Percentiles rank a stretch among this genome's conserved stretches.
These are phyloP conservation scores for Cydia amplana DNA, from an alignment of 1,140 invertebrate genomes.

Conservation along the genomic window DNA sequence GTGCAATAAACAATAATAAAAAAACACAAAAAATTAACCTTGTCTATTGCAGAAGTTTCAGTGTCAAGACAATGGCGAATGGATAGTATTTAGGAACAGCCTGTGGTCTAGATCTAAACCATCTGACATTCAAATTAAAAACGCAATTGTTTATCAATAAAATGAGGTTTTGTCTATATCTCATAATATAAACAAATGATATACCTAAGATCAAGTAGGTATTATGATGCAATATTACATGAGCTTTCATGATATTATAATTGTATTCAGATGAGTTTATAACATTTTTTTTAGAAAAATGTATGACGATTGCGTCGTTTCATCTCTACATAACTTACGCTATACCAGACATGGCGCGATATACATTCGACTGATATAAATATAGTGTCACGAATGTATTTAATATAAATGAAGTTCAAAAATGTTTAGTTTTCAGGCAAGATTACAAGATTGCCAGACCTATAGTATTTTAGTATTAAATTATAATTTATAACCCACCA, in stretches of 20 bases:
- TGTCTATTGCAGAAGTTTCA: constrained; percentile 36
- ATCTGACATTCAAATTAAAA: neutral
- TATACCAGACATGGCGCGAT: neutral
- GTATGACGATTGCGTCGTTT: neutral
- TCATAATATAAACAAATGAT: constrained; percentile 1
- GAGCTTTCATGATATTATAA: neutral
- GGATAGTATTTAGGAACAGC: constrained; percentile 46
- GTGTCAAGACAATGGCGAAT: constrained; percentile 69
- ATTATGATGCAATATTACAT: constrained; percentile 5
- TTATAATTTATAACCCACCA: too few species aligned
- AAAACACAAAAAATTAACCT: constrained; percentile 19
- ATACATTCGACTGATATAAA: neutral
- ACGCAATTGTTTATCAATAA: neutral
- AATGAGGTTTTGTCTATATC: neutral
- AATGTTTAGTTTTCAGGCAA: too few species aligned
- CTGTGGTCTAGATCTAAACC: constrained; percentile 18
- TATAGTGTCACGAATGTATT: neutral
- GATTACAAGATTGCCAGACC: too few species aligned
- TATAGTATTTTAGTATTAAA: too few species aligned
- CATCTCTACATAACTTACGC: neutral
- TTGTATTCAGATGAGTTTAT: neutral
- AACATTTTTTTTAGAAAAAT: neutral
- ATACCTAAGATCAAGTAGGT: neutral
- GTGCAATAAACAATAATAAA: constrained; percentile 31
- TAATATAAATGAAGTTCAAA: too few species aligned